Percentiles rank a stretch among this genome's conserved stretches.
These are phyloP conservation scores for Ligdia adustata DNA, from an alignment of 2,888 invertebrate genomes.

Conservation along the genomic window DNA sequence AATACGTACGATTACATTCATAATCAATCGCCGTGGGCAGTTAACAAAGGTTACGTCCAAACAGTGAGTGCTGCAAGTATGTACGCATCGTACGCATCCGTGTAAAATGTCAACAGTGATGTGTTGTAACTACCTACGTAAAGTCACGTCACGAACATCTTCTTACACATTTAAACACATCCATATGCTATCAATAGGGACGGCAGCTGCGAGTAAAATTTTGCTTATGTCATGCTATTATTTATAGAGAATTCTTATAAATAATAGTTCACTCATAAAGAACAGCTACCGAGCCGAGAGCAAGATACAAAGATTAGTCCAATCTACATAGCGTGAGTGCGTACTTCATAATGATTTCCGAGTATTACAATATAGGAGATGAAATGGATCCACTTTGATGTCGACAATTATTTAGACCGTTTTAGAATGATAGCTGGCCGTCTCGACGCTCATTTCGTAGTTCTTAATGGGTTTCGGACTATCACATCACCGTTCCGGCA, in stretches of 20 bases:
- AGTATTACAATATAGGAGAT: conserved; percentile 12
- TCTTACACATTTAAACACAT: conserved; percentile 16
- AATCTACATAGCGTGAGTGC: conserved; percentile 1
- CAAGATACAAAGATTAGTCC: too few relatives aligned
- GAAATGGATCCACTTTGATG: conserved; percentile 23
- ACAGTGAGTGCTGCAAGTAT: conserved; percentile 23
- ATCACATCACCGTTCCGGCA: conserved; percentile 48
- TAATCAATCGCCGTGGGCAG: conserved; percentile 41
- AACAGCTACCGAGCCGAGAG: conserved; percentile 2
- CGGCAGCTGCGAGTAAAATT: conserved; percentile 14
- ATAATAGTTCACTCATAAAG: neutral
- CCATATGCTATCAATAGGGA: conserved; percentile 6
- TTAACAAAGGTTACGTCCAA: conserved; percentile 39
- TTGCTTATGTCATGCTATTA: conserved; percentile 21
- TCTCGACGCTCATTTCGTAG: conserved; percentile 34
- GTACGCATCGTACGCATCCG: conserved; percentile 24
- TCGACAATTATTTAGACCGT: conserved; percentile 32
- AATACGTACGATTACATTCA: conserved; percentile 23
- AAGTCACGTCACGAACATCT: conserved; percentile 20
- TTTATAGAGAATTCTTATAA: conserved; percentile 12
- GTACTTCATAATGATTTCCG: conserved; percentile 5
- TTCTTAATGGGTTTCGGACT: conserved; percentile 39
- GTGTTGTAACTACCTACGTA: conserved; percentile 38
- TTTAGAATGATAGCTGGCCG: conserved; percentile 31
- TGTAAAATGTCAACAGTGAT: conserved; percentile 44